A percentile compares a stretch with the other conserved stretches of the same genome.
phyloP scores from a whole-genome alignment of 2,113 vertebrate species.

The Nansenia antarctica region DNA sequence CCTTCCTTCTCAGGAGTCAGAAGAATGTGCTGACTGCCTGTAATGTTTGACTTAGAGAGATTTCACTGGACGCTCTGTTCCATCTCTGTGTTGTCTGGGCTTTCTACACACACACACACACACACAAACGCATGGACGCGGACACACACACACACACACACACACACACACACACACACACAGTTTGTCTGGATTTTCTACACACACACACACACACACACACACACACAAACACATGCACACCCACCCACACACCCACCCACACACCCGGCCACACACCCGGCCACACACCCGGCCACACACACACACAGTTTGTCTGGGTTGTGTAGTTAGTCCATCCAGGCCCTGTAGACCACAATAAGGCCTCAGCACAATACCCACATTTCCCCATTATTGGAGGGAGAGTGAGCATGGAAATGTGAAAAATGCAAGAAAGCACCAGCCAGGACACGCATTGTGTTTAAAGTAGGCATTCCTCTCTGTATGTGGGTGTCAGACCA shows the following conservation, averaged over 20 bases:
- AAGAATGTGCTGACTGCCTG: slow-evolving; percentile 17
- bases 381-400: slow-evolving; percentile 9
- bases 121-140: too few relatives aligned
- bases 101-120: too few relatives aligned
- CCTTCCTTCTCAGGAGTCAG: slow-evolving; percentile 13
- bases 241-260: too few relatives aligned
- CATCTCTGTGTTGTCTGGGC: slow-evolving; percentile 21
- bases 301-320: neutral
- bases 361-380: slow-evolving; percentile 9
- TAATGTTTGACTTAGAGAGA: neutral
- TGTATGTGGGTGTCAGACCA: slow-evolving; percentile 27
- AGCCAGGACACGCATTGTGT: slow-evolving; percentile 44
- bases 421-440: slow-evolving; percentile 47
- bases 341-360: slow-evolving; percentile 20
- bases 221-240: neutral
- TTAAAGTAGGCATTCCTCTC: slow-evolving; percentile 33
- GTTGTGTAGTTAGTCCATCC: neutral
- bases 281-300: too few relatives aligned
- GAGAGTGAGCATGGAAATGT: slow-evolving; percentile 23
- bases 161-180: too few relatives aligned
- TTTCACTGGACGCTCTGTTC: slow-evolving; percentile 21
- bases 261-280: too few relatives aligned
- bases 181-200: neutral
- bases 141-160: too few relatives aligned
- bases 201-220: too few relatives aligned